Percentiles rank a stretch among this genome's conserved stretches.
phyloP scores from a whole-genome alignment of 2,888 invertebrate genomes.

The Macrosoma leucophasiata region DNA sequence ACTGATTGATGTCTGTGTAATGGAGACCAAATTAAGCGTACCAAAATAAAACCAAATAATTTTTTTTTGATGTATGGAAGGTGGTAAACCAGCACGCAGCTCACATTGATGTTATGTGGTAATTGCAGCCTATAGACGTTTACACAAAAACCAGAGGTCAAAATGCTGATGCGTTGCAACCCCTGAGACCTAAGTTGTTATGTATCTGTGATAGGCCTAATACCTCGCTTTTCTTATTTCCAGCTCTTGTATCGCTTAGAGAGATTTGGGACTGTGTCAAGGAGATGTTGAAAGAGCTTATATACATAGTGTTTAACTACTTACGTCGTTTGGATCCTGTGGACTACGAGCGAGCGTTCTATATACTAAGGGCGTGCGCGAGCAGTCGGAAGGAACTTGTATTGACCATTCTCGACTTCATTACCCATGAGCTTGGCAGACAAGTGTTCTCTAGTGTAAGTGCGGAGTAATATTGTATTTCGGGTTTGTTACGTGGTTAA shows the following conservation, averaged over 20 bases:
- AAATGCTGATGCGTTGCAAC: background rate
- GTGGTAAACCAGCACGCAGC: too few relatives aligned
- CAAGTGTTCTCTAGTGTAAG: conserved; percentile 47
- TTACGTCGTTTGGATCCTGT: conserved; percentile 39
- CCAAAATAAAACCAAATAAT: too few relatives aligned
- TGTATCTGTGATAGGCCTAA: background rate
- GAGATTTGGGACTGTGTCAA: conserved; percentile 50
- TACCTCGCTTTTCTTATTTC: conserved; percentile 12
- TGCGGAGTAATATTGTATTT: conserved; percentile 33
- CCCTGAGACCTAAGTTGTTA: background rate
- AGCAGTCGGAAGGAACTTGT: conserved; percentile 44
- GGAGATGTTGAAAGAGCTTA: conserved; percentile 43
- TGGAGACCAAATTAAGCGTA: too few relatives aligned
- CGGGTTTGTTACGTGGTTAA: too few relatives aligned
- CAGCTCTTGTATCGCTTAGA: conserved; percentile 50
- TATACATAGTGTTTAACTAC: conserved; percentile 52
- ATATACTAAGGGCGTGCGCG: conserved; percentile 45
- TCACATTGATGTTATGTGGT: background rate
- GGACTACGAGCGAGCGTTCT: conserved; percentile 43
- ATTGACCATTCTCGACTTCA: conserved; percentile 49
- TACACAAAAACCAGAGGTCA: background rate
- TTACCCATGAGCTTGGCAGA: conserved; percentile 44
- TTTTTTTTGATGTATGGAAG: too few relatives aligned
- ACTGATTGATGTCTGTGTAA: too few relatives aligned
- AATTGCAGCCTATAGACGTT: background rate